Conservation (phyloP, 23 tunicate species). For the Corella eumyota region DNA sequence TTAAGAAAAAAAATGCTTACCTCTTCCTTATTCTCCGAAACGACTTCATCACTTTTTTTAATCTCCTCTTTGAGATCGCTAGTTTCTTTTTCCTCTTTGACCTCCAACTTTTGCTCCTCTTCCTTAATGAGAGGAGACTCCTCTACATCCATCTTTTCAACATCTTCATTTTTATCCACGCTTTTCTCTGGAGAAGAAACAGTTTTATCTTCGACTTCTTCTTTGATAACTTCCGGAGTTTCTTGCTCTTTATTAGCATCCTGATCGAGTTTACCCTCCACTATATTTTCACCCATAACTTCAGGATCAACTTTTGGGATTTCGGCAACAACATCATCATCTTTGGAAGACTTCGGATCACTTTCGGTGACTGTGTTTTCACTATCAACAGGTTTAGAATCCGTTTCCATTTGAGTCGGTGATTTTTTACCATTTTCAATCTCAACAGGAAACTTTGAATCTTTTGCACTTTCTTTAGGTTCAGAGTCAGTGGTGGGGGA, state of each 20-base stretch:
- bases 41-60: background rate
- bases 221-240: background rate
- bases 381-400: background rate
- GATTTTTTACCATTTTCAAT: background rate
- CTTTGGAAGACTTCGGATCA: no score
- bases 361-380: background rate
- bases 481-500: background rate
- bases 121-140: background rate
- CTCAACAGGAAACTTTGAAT: background rate
- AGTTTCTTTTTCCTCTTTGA: background rate
- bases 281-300: slow-evolving; percentile 6
- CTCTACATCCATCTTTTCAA: slow-evolving; percentile 8
- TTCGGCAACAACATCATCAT: slow-evolving; percentile 1
- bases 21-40: background rate
- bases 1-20: no score
- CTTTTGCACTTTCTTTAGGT: slow-evolving; percentile 3
- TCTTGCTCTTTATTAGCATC: background rate
- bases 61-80: background rate
- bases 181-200: background rate
- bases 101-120: slow-evolving; percentile 12
- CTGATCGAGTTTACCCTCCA: slow-evolving; percentile 4
- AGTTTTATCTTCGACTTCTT: slow-evolving; percentile 3
- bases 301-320: slow-evolving; percentile 7
- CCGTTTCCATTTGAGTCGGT: background rate
- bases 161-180: slow-evolving; percentile 5